Base-by-base conservation (phyloP, 92 coral and sea anemone species). In the Zoanthus gigantus region DNA sequence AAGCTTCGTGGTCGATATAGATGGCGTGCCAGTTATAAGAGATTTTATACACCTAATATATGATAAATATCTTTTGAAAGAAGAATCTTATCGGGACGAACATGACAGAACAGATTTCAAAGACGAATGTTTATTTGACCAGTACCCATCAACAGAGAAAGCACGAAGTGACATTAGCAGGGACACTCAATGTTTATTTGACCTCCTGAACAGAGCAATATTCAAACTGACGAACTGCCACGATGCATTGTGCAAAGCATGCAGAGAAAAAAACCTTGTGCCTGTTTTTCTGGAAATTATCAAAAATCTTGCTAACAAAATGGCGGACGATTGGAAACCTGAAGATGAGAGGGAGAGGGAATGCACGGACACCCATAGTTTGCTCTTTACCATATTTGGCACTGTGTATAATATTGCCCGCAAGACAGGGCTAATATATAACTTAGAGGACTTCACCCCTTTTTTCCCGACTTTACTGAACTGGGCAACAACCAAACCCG, bases 401-500 rank as follows among this genome's bases (percentile, higher is more conserved):
- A 63, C 60, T 3, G 72, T 80, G n/a, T 80, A 80, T 52, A 80
- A 80, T 44, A 63, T 80, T 80, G 85, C 85, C 46, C 74, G 85
- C 14, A 80, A 42, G 61, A 63, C 85, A 63, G 85, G 85, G 54
- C 73, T 42, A 66, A 63, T 48, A 10, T 56, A 47, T 28, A 6
- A 18, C 14, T 44, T 67, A 2, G 65, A 65, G 9, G 85, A 80
- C 57, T 80, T 80, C 74, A 79, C 73, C 6, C 13, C 57, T 5
- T 79, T 29, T 48, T 68, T 80, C 58, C 74, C 85, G 1, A 80
- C 45, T 44, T 65, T 80, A 12, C 67, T 91, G 56, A 74, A 71
- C 74, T 91, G 89, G 63, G 90, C 93, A 50, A 91, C 84, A 82
- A 87, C 86, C 7, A 90, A 91, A 14, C 46, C 72, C 58, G 74